phyloP scores from a whole-genome alignment of 2,113 vertebrate genomes.

The Amphiprion percula region DNA sequence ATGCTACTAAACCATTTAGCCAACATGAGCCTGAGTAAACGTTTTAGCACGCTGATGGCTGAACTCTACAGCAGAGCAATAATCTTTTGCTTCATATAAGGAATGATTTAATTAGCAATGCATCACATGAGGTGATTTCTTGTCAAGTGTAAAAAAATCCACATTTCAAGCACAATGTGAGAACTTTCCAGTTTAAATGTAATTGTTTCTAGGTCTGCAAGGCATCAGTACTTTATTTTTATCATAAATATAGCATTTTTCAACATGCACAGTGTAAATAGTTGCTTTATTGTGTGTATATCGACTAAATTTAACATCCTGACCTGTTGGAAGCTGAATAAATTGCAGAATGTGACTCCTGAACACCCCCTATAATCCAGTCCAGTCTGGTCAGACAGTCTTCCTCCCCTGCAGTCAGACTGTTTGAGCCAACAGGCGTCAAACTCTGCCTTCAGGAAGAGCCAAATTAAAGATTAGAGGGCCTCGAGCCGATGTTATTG shows the following conservation, averaged over 20 bases:
- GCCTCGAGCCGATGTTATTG: constrained; percentile 46
- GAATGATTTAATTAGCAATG: background rate
- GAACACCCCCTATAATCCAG: background rate
- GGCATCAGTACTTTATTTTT: too few species aligned
- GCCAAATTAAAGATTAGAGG: constrained; percentile 63
- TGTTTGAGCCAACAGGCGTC: constrained; percentile 59
- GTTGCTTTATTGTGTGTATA: too few species aligned
- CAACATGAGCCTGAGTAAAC: constrained; percentile 49
- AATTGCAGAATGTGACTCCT: too few species aligned
- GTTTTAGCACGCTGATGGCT: constrained; percentile 43
- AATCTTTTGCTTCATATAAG: constrained; percentile 20
- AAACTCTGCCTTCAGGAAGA: constrained; percentile 68
- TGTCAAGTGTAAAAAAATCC: too few species aligned
- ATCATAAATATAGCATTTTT: too few species aligned
- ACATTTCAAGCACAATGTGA: too few species aligned
- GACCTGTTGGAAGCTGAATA: too few species aligned
- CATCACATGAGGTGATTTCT: background rate
- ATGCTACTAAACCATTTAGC: constrained; percentile 65
- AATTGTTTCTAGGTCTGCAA: too few species aligned
- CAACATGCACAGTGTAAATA: too few species aligned
- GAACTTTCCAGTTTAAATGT: too few species aligned
- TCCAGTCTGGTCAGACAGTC: constrained; percentile 6
- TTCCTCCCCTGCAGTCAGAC: constrained; percentile 31
- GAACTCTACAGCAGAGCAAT: constrained; percentile 7
- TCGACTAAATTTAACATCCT: too few species aligned